Percentiles rank a stretch among this genome's conserved stretches.
Conservation (phyloP, 1,140 invertebrate genomes). For the Ectropis grisescens region DNA sequence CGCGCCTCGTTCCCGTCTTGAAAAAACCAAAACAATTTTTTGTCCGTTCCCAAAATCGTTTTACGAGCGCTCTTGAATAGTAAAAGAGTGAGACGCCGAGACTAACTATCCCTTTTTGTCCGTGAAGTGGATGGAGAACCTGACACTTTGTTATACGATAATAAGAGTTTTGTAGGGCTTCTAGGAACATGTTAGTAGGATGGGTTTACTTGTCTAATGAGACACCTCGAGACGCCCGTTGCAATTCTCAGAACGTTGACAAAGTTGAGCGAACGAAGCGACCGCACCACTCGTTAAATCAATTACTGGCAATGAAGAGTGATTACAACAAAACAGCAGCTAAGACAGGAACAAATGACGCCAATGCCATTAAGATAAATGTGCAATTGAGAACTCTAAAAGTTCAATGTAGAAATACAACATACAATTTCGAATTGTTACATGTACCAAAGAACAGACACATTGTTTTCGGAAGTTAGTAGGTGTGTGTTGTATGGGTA, state of each 20-base stretch:
- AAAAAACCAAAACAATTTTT: slow-evolving; percentile 66
- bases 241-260: slow-evolving; percentile 17
- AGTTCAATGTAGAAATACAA: no score
- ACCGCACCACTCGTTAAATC: neutral
- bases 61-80: slow-evolving; percentile 54
- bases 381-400: no score
- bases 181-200: slow-evolving; percentile 32
- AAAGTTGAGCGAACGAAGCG: slow-evolving; percentile 2
- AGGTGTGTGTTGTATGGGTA: no score
- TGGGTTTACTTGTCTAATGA: slow-evolving; percentile 24
- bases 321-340: no score
- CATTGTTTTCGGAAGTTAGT: no score
- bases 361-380: no score
- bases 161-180: slow-evolving; percentile 26
- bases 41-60: slow-evolving; percentile 48
- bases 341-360: no score
- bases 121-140: slow-evolving; percentile 17
- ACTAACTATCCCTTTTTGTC: slow-evolving; percentile 8
- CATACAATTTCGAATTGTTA: no score
- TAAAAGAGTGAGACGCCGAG: slow-evolving; percentile 32
- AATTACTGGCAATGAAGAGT: no score
- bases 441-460: no score
- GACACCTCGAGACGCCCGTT: slow-evolving; percentile 15
- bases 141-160: slow-evolving; percentile 17
- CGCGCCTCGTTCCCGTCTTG: slow-evolving; percentile 16